Evolutionary conservation across 2,888 invertebrate species (phyloP), one percentile per base, ranked within the genome.

Genomic region (Heliconius charithonia): DNA sequence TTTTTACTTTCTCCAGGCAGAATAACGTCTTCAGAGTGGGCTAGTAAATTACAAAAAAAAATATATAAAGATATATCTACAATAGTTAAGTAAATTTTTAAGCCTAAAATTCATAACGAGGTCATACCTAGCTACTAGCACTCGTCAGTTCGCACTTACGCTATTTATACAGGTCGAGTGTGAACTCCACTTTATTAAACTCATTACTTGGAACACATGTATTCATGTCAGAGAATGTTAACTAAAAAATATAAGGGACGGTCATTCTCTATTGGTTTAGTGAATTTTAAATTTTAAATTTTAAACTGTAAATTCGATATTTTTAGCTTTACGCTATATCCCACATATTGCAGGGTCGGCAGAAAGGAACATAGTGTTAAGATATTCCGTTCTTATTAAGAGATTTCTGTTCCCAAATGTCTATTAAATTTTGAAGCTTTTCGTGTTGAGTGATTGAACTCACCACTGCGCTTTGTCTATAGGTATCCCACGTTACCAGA

Each of bases 81-180:
- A 59, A 59, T n/a, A 59, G 59, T n/a, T 0, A 59, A 63, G 12
- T 63, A 16, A 63, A 7, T 45, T 45, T 41, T 25, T 6, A 69
- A 32, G 59, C 37, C 19, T 16, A n/a, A 72, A 72, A 37, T 72
- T 4, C 9, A 72, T 72, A 72, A 59, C 0, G n/a, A 59, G 72
- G 72, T 72, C 37, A 59, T 4, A 29, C 63, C 16, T 7, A 59
- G 59, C n/a, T 22, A n/a, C 32, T 72, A 72, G 45, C 12, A 7
- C 59, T 72, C 56, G 22, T 16, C 32, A 72, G 72, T 19, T 56
- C 16, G 10, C 16, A 72, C 25, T 72, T 25, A 37, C n/a, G 59
- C 32, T 19, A 25, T 72, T 72, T 37, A 72, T 72, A 37, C 59
- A 56, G 72, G 72, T 72, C 59, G 32, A 72, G 72, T 72, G 72